phyloP scores from a whole-genome alignment of 2,113 vertebrate species.

The Verasper variegatus region DNA sequence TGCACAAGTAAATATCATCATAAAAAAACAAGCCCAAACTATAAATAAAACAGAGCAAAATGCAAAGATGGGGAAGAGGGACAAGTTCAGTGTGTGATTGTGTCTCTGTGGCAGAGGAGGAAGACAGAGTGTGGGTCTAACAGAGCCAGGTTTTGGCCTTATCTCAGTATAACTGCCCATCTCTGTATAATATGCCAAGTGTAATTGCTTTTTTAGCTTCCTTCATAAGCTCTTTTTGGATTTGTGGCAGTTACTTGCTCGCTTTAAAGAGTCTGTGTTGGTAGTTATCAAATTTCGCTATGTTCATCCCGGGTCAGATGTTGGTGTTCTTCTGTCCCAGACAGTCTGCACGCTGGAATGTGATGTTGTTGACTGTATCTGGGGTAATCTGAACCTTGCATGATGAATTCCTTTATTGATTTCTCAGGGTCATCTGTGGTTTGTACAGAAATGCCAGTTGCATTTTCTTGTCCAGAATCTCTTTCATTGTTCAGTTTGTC shows the following conservation, averaged over 20 bases:
- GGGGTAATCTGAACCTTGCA: not conserved
- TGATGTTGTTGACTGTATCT: not conserved
- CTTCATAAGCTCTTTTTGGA: not conserved
- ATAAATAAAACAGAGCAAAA: no score
- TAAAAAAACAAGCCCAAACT: no score
- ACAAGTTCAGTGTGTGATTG: not conserved
- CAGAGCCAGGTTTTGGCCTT: no score
- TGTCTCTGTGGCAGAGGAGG: not conserved
- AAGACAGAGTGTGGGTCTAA: no score
- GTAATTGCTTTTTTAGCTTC: not conserved
- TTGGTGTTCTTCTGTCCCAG: not conserved
- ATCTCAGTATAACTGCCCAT: no score
- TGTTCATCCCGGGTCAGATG: not conserved
- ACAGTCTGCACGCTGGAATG: not conserved
- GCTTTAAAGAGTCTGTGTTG: not conserved
- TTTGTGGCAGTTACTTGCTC: not conserved
- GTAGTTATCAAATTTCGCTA: not conserved
- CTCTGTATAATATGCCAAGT: no score
- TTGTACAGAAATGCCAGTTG: not conserved
- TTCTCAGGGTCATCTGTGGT: not conserved
- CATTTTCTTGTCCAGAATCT: not conserved
- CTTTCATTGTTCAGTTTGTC: not conserved
- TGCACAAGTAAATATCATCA: not conserved
- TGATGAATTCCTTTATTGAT: slow-evolving; percentile 3
- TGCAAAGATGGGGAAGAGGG: not conserved